Conservation (phyloP, 2,797 vertebrate species). For the Artibeus jamaicensis region DNA sequence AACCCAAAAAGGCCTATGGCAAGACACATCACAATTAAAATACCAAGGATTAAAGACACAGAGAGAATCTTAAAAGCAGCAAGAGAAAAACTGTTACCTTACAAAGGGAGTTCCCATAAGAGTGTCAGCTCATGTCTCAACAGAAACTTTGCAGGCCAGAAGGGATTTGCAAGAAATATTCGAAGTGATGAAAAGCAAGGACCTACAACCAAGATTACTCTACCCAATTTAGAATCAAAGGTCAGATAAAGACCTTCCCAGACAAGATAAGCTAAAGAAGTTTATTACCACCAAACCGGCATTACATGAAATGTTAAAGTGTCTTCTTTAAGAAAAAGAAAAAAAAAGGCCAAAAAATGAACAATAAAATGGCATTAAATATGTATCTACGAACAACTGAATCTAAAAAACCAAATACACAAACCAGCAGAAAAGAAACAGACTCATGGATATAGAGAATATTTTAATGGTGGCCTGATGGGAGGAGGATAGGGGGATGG, state of each 20-base stretch:
- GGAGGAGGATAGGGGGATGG: neutral
- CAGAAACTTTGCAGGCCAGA: neutral
- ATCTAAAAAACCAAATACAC: neutral
- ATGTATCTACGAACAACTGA: neutral
- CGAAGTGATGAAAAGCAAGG: neutral
- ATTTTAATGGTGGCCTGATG: neutral
- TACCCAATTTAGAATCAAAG: neutral
- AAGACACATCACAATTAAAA: neutral
- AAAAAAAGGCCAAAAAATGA: neutral
- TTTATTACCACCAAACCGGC: neutral
- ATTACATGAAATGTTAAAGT: neutral
- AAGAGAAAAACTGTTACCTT: neutral
- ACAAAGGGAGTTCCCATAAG: neutral
- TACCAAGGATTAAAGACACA: neutral
- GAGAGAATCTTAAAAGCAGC: neutral
- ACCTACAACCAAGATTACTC: neutral
- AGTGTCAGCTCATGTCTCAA: neutral
- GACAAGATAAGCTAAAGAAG: neutral
- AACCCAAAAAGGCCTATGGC: neutral
- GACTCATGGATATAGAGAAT: neutral
- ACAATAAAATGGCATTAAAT: neutral
- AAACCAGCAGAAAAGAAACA: neutral
- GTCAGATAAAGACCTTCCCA: neutral
- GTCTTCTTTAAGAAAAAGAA: neutral
- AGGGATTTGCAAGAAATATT: neutral